Conservation (phyloP, 2,888 invertebrate species). For the Rugalucina vietnamica region DNA sequence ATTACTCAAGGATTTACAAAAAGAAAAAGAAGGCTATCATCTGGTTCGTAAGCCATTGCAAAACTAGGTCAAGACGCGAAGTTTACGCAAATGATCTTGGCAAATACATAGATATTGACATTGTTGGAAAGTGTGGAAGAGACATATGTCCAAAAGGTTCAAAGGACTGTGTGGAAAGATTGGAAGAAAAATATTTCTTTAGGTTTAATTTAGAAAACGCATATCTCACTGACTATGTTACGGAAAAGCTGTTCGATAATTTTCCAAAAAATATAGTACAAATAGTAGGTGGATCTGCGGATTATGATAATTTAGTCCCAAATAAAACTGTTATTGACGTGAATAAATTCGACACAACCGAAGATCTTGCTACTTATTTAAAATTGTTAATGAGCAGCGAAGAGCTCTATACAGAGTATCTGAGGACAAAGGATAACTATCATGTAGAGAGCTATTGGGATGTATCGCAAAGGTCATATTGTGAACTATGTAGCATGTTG, state of each 20-base stretch:
- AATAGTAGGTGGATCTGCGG: neutral
- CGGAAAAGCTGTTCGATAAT: neutral
- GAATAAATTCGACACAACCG: neutral
- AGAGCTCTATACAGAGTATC: neutral
- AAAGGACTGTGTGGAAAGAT: conserved; percentile 21
- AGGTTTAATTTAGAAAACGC: conserved; percentile 71
- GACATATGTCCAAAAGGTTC: neutral
- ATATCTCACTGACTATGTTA: conserved; percentile 63
- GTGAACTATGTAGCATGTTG: conserved; percentile 29
- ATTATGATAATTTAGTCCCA: neutral
- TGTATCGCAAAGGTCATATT: conserved; percentile 25
- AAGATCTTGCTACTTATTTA: neutral
- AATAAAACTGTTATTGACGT: neutral
- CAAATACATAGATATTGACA: conserved; percentile 46
- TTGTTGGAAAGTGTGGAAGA: conserved; percentile 53
- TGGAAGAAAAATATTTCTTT: conserved; percentile 57
- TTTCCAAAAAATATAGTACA: neutral
- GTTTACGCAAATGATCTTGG: conserved; percentile 41
- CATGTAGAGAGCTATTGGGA: neutral
- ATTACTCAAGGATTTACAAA: conserved; percentile 47
- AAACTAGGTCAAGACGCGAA: conserved; percentile 42
- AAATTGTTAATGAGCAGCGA: neutral
- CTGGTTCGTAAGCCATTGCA: conserved; percentile 63
- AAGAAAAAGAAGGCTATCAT: conserved; percentile 48
- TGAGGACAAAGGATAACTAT: neutral